Conservation (phyloP, 2,888 invertebrate species). For the Ormyrus labotus region DNA sequence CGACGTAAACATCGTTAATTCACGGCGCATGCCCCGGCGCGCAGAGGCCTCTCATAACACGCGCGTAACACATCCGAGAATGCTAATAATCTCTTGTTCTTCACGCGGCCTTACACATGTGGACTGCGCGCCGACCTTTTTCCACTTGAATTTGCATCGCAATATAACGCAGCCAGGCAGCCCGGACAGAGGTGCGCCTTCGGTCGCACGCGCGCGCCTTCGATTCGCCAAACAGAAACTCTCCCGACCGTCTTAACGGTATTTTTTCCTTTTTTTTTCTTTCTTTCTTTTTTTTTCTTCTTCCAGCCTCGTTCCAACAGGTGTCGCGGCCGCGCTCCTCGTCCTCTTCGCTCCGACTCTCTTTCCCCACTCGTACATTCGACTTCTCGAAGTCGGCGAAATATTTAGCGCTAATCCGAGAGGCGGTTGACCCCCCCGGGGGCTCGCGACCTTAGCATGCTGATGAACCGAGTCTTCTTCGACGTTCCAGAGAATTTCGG, state of each 20-base stretch:
- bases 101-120: neutral
- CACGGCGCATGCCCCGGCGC: neutral
- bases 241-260: conserved; percentile 29
- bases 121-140: neutral
- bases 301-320: neutral
- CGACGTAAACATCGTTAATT: neutral
- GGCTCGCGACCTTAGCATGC: neutral
- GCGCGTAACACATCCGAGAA: conserved; percentile 8
- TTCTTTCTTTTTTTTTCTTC: neutral
- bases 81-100: conserved; percentile 38
- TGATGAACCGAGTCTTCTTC: no score
- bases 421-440: neutral
- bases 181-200: no score
- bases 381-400: neutral
- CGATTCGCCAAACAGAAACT: neutral
- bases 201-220: no score
- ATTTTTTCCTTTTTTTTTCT: neutral
- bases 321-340: conserved; percentile 16
- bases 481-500: no score
- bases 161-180: neutral
- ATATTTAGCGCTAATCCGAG: conserved; percentile 25
- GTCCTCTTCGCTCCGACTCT: no score
- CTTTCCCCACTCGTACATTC: no score
- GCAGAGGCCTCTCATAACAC: neutral
- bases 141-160: conserved; percentile 41